Evolutionary conservation across 2,797 vertebrate species (phyloP).

Genomic region (Enteromius paludinosus): DNA sequence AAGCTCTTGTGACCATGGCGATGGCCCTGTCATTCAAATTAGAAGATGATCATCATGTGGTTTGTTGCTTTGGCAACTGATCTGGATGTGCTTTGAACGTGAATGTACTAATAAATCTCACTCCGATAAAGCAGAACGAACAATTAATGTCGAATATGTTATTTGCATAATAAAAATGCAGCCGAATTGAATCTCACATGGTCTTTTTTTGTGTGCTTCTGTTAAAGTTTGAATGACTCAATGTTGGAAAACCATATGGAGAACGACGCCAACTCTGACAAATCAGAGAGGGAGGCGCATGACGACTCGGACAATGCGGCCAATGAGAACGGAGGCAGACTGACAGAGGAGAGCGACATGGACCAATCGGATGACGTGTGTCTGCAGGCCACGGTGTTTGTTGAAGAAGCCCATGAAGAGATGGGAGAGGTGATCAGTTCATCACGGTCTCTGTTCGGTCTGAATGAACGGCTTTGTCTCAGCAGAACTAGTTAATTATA

Average conservation of each 20-base stretch:
- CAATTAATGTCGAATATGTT: not conserved
- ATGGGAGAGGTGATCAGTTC: slow-evolving; percentile 86
- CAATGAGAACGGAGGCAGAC: slow-evolving; percentile 84
- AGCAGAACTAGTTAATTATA: not conserved
- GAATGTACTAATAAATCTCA: slow-evolving; percentile 12
- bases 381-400: slow-evolving; percentile 86
- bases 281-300: slow-evolving; percentile 86
- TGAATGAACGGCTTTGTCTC: not conserved
- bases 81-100: slow-evolving; percentile 27
- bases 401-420: slow-evolving; percentile 90
- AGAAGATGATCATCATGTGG: slow-evolving; percentile 30
- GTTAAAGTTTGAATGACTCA: slow-evolving; percentile 84
- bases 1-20: slow-evolving; percentile 23
- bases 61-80: slow-evolving; percentile 61
- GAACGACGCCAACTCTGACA: slow-evolving; percentile 91
- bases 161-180: not conserved
- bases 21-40: slow-evolving; percentile 44
- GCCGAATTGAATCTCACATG: not conserved
- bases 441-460: slow-evolving; percentile 1
- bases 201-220: slow-evolving; percentile 35
- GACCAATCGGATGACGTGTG: slow-evolving; percentile 87
- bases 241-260: slow-evolving; percentile 86
- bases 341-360: slow-evolving; percentile 88
- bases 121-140: not conserved
- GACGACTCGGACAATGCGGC: slow-evolving; percentile 88